Evolutionary conservation across 2,797 vertebrate species (phyloP), one percentile per base, ranked within the genome.

Genomic region (Sebastes dallii): DNA sequence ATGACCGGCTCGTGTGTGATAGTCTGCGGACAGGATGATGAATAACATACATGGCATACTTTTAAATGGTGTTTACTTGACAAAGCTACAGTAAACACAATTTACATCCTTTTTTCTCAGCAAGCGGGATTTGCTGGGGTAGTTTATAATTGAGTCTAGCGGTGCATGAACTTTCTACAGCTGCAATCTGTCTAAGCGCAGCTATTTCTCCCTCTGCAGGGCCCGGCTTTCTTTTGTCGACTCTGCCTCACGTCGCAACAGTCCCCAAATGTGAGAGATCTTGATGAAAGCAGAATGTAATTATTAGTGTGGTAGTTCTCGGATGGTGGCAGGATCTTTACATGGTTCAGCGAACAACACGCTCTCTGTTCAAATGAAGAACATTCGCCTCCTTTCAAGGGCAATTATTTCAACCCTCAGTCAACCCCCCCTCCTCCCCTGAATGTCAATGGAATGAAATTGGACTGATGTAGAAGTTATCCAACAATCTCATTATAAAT

Each of bases 131-230:
- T 94, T 90, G 88, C 86, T 46, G 78, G 80, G 90, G 88, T 90
- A 86, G 91, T 94, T 94, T 92, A 94, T 95, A 95, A 95, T 95
- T 94, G 93, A 94, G 93, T 95, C 89, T 90, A 94, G 81, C 36
- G 83, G 87, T 92, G 94, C 95, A 89, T 95, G 91, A 94, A 94
- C 90, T 88, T 92, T 91, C 89, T 90, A 88, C 89, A 90, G 89
- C 93, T 89, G 90, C 94, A 95, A 90, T 94, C 93, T 91, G 89
- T 94, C 92, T 85, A 86, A 91, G 84, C 86, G 72, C 83, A 86
- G 87, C 83, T 86, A 86, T 94, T 92, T 93, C 88, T 91, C 82
- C 81, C 82, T 89, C 88, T 88, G 69, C 83, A 75, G 85, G 77
- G 75, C 81, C 77, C 24, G 16, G 68, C 62, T 86, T 83, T 89